Evolutionary conservation across 1,140 invertebrate genomes (phyloP).

Genomic region (Gerris buenoi): DNA sequence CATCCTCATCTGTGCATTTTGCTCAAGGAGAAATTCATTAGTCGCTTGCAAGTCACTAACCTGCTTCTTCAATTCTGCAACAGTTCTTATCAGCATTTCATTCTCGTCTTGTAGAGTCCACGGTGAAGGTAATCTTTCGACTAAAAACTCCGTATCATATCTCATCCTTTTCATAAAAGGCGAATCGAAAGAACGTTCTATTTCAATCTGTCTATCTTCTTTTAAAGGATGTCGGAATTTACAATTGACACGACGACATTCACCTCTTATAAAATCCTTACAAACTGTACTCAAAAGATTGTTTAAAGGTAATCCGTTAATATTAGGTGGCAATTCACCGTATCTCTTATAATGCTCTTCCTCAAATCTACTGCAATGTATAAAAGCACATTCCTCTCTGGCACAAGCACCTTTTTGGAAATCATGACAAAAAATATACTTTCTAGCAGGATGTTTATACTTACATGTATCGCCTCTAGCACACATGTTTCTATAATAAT

Average conservation of each 20-base stretch:
- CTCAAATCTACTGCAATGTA: conserved; percentile 61
- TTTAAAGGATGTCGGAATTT: conserved; percentile 29
- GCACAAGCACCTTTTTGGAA: conserved; percentile 51
- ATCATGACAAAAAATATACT: conserved; percentile 61
- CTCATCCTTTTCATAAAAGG: too few species aligned
- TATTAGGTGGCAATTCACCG: conserved; percentile 47
- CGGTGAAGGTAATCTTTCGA: neutral
- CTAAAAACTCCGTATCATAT: too few species aligned
- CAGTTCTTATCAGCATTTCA: conserved; percentile 47
- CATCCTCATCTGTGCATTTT: conserved; percentile 59
- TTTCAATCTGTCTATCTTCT: too few species aligned
- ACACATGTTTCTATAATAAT: conserved; percentile 49
- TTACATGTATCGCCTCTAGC: conserved; percentile 62
- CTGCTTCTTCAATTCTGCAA: conserved; percentile 58
- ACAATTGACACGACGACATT: conserved; percentile 43
- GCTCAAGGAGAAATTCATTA: conserved; percentile 64
- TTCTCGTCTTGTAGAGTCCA: conserved; percentile 57
- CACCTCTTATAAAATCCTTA: conserved; percentile 60
- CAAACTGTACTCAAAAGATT: conserved; percentile 43
- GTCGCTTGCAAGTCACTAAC: conserved; percentile 43
- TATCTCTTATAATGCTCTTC: conserved; percentile 55
- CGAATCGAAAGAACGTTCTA: too few species aligned
- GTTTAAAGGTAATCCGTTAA: conserved; percentile 21
- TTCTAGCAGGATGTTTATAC: conserved; percentile 45
- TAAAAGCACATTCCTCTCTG: conserved; percentile 41